phyloP scores from a whole-genome alignment of 2,888 invertebrate genomes.

The Crocallis elinguaria region DNA sequence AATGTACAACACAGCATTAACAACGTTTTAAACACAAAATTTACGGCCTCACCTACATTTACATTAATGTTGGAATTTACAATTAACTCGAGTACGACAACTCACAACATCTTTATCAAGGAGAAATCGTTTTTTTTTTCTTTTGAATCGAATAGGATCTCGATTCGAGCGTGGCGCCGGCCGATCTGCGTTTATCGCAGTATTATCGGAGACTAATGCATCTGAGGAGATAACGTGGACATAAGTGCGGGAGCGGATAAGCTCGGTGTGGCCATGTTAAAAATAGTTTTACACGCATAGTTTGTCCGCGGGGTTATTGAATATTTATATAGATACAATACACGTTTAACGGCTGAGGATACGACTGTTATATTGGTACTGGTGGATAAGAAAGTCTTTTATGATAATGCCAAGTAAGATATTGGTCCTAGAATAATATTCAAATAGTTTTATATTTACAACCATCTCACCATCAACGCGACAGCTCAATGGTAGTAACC shows the following conservation, averaged over 20 bases:
- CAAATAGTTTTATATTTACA: not conserved
- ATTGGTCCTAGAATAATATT: not conserved
- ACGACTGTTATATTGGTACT: not conserved
- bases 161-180: slow-evolving; percentile 80
- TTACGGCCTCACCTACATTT: slow-evolving; percentile 55
- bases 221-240: slow-evolving; percentile 74
- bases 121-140: slow-evolving; percentile 75
- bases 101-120: slow-evolving; percentile 80
- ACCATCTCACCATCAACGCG: not conserved
- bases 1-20: slow-evolving; percentile 42
- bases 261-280: slow-evolving; percentile 82
- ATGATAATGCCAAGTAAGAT: not conserved
- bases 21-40: slow-evolving; percentile 53
- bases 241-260: slow-evolving; percentile 83
- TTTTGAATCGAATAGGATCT: slow-evolving; percentile 79
- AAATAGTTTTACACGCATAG: slow-evolving; percentile 83
- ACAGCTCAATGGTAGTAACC: no score
- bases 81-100: slow-evolving; percentile 71
- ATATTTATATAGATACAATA: slow-evolving; percentile 28
- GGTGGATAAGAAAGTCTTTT: not conserved
- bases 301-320: slow-evolving; percentile 63
- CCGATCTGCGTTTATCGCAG: slow-evolving; percentile 80
- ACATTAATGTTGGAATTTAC: slow-evolving; percentile 72
- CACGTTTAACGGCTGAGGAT: slow-evolving; percentile 1
- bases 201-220: slow-evolving; percentile 84